Evolutionary conservation across 2,113 vertebrate species (phyloP), one percentile per base, ranked within the genome.

Genomic region (Saimiri boliviensis): DNA sequence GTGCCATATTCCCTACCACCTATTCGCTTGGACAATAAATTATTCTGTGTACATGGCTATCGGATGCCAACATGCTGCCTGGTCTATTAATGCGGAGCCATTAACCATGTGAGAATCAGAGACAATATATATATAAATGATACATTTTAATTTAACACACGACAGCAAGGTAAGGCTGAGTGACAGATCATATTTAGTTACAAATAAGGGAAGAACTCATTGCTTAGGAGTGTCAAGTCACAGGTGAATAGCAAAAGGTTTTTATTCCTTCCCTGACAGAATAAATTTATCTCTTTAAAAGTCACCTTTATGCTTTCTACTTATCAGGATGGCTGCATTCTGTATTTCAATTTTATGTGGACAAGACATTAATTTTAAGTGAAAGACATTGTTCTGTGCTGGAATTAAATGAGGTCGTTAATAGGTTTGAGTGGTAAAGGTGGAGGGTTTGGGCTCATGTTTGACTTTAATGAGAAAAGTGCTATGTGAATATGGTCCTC

Each of bases 301-400:
- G 96, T 98, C 96, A 97, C 98, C 96, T 97, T 98, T 97, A 89
- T 96, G 95, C 97, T 86, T 97, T 91, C 93, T 95, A 94, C 95
- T 97, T 97, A 97, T 92, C 42, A 80, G 81, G 76, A 97, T 95
- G 88, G 76, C 82, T 97, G 85, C 94, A 93, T 97, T 96, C 77
- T 97, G 68, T 97, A 95, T 96, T 98, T 98, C 96, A 96, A 35
- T 98, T 98, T 97, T 96, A 97, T 97, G 73, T 97, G 96, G 96
- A 97, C 92, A 97, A 97, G 96, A 92, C 92, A 94, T 97, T 98
- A 96, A 97, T 98, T 98, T 97, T 93, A 98, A 96, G 95, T 84
- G 93, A 97, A 97, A 96, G 92, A 96, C 85, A 96, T 97, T 97
- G 85, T 96, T 97, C 85, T 14, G 54, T 94, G 87, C 91, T 96